Evolutionary conservation across 2,888 invertebrate species (phyloP), one percentile per base, ranked within the genome.

Genomic region (Zele albiditarsus): DNA sequence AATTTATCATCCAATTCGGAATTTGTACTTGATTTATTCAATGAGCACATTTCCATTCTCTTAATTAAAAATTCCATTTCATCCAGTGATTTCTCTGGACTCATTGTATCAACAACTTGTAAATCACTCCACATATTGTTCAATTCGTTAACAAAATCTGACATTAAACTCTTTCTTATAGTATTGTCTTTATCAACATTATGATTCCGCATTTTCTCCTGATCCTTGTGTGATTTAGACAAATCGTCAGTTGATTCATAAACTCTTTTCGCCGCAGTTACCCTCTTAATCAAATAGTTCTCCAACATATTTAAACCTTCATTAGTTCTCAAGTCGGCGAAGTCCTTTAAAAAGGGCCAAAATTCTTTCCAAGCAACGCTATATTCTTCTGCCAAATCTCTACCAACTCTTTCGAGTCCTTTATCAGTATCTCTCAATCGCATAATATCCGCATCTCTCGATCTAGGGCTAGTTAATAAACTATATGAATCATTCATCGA

Each of bases 271-370:
- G 16, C n/a, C 5, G 88, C 89, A 80, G 88, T 85, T 0, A 90
- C 89, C 0, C 90, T 90, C 65, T 87, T 86, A n/a, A 90, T 91
- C 28, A 98, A 90, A 90, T 95, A 95, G 62, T 91, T 91, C 87
- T 98, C 97, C 12, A 98, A 89, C 58, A 93, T 90, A 0, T 89
- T 84, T 10, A 98, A 90, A 0, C 98, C 98, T 73, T 95, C 94
- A 0, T 90, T 86, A 0, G 94, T 92, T 0, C 94, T 90, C 6
- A 98, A 91, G 88, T 98, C 95, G 0, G 95, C 92, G 88, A 95
- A 97, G 1, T 92, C 92, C 81, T 95, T 94, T 16, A 98, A 90
- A 87, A 98, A 98, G 6, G 94, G 94, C 98, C 98, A 98, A 89
- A 96, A 96, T 85, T 98, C 98, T 77, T 93, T 94, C 98, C 98